Evolutionary conservation across 2,888 invertebrate genomes (phyloP), one percentile per base, ranked within the genome.

Genomic region (Netelia virgata): DNA sequence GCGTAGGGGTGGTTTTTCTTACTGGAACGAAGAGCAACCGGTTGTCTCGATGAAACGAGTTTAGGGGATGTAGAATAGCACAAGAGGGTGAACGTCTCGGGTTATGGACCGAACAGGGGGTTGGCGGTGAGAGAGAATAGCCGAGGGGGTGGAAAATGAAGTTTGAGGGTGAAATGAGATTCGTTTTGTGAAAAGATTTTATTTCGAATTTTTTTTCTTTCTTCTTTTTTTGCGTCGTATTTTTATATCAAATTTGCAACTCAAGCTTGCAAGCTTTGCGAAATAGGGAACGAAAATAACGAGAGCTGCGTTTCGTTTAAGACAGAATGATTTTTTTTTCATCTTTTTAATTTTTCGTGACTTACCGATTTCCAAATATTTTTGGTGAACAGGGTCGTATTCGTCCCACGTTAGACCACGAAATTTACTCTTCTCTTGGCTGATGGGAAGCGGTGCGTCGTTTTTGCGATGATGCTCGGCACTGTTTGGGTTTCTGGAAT

Each of bases 361-460:
- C 96, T 96, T 94, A 98, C 98, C 97, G 92, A 98, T 97, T 95
- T 98, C 98, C 91, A 98, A 95, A 94, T 98, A 98, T 93, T 98
- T 98, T 92, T 98, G 98, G 94, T 98, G 98, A 85, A 97, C 96
- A 0, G 97, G 97, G 93, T 98, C 98, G 94, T 98, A 98, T 92
- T 97, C 97, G 89, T 98, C 98, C 99, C 99, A 99, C 73, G 95
- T 96, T 89, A 97, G 96, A 87, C 96, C 97, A 73, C 97, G 95
- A 94, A 97, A 97, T 90, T 97, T 96, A 95, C 97, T 97, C 87
- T 97, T 95, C 92, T 98, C 98, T 91, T 97, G 96, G 74, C 97
- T 97, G 66, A 97, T 96, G 3, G 97, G 96, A 86, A 97, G 94
- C 70, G 96, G 95, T 0, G 96, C 96, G 91, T 98, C 97, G 92